Percentiles rank a stretch among this genome's conserved stretches.
phyloP scores from a whole-genome alignment of 92 coral and sea anemone genomes.

The Palythoa heliodiscus region DNA sequence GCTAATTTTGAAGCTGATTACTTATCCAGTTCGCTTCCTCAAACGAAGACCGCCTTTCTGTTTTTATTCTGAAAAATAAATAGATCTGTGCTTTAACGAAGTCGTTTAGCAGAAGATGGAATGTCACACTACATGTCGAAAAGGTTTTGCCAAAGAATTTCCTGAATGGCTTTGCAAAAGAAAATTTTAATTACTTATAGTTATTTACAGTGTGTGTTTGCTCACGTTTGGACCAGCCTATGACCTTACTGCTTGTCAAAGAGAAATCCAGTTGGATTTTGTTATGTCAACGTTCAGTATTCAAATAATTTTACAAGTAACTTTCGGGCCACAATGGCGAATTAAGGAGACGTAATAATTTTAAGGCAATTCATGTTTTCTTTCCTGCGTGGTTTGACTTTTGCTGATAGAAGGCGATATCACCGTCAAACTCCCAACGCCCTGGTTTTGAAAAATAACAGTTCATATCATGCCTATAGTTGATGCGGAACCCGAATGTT shows the following conservation, averaged over 20 bases:
- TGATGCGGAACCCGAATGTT: neutral
- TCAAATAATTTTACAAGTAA: conserved; percentile 65
- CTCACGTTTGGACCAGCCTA: conserved; percentile 64
- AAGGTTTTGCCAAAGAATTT: conserved; percentile 24
- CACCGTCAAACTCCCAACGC: neutral
- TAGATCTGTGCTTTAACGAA: neutral
- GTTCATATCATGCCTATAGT: neutral
- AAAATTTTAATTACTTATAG: conserved; percentile 71
- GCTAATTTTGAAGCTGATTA: neutral
- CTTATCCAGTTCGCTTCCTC: neutral
- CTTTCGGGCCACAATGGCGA: conserved; percentile 20
- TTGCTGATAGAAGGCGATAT: neutral
- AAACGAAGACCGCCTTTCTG: neutral
- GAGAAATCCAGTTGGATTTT: conserved; percentile 74
- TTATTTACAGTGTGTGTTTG: conserved; percentile 70
- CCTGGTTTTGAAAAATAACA: conserved; percentile 3
- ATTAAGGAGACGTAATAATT: conserved; percentile 18
- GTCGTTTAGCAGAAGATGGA: neutral
- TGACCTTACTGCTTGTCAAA: conserved; percentile 62
- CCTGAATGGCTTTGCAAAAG: conserved; percentile 28
- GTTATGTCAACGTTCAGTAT: conserved; percentile 72
- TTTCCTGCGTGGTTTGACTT: conserved; percentile 5
- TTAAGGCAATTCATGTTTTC: conserved; percentile 20
- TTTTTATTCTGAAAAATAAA: neutral
- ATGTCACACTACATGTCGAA: conserved; percentile 34